Evolutionary conservation across 2,113 vertebrate species (phyloP), one percentile per base, ranked within the genome.

Genomic region (Spea bombifrons): DNA sequence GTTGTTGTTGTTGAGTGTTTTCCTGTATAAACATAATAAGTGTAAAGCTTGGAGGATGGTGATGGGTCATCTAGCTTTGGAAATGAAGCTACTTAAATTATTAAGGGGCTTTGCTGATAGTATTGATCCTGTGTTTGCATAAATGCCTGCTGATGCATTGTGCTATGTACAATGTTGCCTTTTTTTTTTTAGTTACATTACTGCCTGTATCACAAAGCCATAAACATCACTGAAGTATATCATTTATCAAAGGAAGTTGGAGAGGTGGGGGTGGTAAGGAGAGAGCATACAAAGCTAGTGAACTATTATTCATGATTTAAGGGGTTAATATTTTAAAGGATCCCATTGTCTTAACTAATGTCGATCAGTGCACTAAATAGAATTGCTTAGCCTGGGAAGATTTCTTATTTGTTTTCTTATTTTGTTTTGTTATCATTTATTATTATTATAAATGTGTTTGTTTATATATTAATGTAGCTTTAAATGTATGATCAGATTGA

Each of bases 221-320:
- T 82, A 81, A 71, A 75, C 82, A 61, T 83, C 77, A 44, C 46
- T 82, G 83, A 85, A 89, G 87, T 87, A 74, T 81, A 83, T 83
- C 66, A 82, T 79, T 85, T 85, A 74, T 82, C 78, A 80, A 88
- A 87, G 90, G 93, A 90, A 93, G 90, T 92, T 85, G 74, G 88
- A 30, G 30, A 30, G 30, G 30, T 30, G 30, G 30, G 84, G 89
- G 81, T 82, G 46, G 71, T 30, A 67, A 81, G 61, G 57, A 83
- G 83, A 82, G 82, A 65, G 67, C 75, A 85, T 81, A 30, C 30
- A 85, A 75, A 59, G 71, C 52, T 45, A 46, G 30, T 17, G 16
- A 7, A 82, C 81, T 71, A 83, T 83, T 77, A 75, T 78, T 83
- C 84, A 53, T 65, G 30, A 59, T 4, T 13, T 13, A 30, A 30